Conservation (phyloP, 2,113 vertebrate genomes). For the Oxyura jamaicensis region DNA sequence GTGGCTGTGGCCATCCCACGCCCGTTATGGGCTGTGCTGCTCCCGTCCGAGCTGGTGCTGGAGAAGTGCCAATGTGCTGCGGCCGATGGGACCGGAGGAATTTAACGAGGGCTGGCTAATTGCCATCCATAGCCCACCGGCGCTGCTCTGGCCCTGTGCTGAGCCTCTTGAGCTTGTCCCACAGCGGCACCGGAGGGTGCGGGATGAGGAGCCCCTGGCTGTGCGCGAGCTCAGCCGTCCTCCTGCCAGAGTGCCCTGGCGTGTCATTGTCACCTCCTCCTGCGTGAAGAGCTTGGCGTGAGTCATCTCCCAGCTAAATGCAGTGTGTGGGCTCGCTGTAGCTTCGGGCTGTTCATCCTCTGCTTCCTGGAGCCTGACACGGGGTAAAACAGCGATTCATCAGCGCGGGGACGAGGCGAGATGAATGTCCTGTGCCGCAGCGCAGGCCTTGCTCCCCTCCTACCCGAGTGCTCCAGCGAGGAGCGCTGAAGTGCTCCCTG, state of each 20-base stretch:
- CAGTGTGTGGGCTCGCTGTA: constrained; percentile 49
- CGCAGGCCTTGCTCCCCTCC: background rate
- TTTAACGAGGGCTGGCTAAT: background rate
- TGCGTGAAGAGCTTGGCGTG: background rate
- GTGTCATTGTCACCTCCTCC: background rate
- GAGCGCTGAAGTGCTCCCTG: background rate
- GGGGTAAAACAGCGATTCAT: background rate
- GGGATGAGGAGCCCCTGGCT: background rate
- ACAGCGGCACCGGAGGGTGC: fast-evolving
- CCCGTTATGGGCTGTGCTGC: background rate
- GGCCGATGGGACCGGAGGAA: background rate
- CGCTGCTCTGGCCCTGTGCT: background rate
- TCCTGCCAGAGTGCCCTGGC: background rate
- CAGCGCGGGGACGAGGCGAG: background rate
- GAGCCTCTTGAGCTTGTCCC: fast-evolving
- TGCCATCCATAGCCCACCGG: background rate
- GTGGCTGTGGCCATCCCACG: fast-evolving
- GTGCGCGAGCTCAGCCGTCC: background rate
- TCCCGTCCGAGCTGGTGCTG: background rate
- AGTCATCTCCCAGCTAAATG: constrained; percentile 27
- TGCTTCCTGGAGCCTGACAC: constrained; percentile 6
- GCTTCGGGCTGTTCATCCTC: constrained; percentile 27
- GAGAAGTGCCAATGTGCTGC: background rate
- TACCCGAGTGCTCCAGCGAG: background rate
- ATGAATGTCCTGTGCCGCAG: background rate